Evolutionary conservation across 1,140 invertebrate species (phyloP).

Genomic region (Homalodisca vitripennis): DNA sequence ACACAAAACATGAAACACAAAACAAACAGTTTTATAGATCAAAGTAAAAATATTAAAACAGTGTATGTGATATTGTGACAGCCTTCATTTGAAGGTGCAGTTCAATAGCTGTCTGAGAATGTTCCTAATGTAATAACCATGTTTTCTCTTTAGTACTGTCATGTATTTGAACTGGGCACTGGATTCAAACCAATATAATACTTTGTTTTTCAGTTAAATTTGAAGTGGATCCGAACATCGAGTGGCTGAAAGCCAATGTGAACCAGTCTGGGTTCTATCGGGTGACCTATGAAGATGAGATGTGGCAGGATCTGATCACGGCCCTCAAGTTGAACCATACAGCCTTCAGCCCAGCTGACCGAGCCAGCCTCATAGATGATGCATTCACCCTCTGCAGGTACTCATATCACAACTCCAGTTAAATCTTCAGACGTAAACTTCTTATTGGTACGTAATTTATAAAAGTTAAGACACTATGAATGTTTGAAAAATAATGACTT

Average conservation of each 20-base stretch:
- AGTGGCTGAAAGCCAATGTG: constrained; percentile 86
- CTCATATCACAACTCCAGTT: too few species aligned
- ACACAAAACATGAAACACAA: too few species aligned
- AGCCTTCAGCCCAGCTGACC: constrained; percentile 66
- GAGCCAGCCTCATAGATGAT: constrained; percentile 74
- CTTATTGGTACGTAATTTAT: too few species aligned
- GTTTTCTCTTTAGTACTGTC: not conserved
- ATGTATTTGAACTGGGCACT: not conserved
- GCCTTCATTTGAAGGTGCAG: too few species aligned
- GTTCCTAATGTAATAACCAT: too few species aligned
- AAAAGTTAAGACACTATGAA: too few species aligned
- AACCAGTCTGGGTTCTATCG: constrained; percentile 85
- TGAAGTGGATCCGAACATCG: constrained; percentile 58
- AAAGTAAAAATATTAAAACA: too few species aligned
- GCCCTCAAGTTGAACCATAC: constrained; percentile 67
- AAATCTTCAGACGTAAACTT: too few species aligned
- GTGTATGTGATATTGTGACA: too few species aligned
- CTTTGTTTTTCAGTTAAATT: constrained; percentile 57
- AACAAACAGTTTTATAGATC: too few species aligned
- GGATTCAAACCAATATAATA: not conserved
- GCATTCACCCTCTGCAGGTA: constrained; percentile 72
- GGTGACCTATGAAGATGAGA: constrained; percentile 77
- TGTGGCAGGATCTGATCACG: constrained; percentile 71
- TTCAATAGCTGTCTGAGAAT: too few species aligned
- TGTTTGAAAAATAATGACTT: too few species aligned